Evolutionary conservation across 1,140 invertebrate genomes (phyloP).

Genomic region (Rhopalosiphum padi): DNA sequence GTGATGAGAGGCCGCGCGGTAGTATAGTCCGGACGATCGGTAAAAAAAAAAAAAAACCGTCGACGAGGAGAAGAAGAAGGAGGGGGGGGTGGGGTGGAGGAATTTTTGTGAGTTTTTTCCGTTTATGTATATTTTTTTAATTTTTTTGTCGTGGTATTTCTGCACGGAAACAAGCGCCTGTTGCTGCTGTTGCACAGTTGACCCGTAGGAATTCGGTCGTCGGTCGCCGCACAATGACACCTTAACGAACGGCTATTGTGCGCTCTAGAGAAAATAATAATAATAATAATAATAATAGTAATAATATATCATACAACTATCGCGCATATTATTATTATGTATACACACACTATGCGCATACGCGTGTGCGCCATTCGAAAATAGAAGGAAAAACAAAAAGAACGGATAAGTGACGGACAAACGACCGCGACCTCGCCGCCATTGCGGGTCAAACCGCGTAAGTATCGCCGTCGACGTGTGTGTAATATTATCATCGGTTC

Average conservation of each 20-base stretch:
- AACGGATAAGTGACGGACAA: conserved; percentile 51
- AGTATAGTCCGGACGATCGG: too few relatives aligned
- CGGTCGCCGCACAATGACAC: conserved; percentile 46
- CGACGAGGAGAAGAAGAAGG: too few relatives aligned
- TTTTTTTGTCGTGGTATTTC: not conserved
- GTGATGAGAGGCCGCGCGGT: too few relatives aligned
- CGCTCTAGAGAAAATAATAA: conserved; percentile 31
- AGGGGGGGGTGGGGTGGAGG: too few relatives aligned
- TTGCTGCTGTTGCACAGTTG: not conserved
- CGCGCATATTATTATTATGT: not conserved
- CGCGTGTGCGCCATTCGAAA: not conserved
- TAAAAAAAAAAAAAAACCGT: not conserved
- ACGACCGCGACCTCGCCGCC: conserved; percentile 40
- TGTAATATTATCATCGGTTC: conserved; percentile 12
- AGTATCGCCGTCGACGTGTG: not conserved
- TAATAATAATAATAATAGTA: conserved; percentile 36
- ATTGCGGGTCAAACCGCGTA: conserved; percentile 26
- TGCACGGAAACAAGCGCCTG: not conserved
- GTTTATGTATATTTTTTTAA: not conserved
- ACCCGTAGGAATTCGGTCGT: conserved; percentile 17
- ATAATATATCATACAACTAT: conserved; percentile 12
- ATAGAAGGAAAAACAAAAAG: conserved; percentile 47
- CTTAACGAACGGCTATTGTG: conserved; percentile 56
- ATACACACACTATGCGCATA: not conserved
- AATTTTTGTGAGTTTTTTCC: too few relatives aligned